Evolutionary conservation across 2,888 invertebrate species (phyloP), one percentile per base, ranked within the genome.

Genomic region (Gisinianus flammeolus): DNA sequence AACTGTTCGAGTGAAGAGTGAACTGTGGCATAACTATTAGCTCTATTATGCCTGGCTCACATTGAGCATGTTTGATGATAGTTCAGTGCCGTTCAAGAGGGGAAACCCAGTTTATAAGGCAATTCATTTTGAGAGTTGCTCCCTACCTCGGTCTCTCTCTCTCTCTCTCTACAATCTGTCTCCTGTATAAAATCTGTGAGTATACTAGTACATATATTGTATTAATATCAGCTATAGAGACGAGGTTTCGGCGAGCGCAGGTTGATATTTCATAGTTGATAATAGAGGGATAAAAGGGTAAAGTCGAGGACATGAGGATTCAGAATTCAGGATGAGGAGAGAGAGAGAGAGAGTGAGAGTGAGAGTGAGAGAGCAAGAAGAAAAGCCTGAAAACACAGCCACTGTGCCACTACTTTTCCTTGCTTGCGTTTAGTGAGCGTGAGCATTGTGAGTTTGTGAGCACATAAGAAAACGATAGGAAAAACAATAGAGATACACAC

Each of bases 271-370:
- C 33, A 54, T 70, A 72, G 58, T 62, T 72, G 72, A 72, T 72
- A 72, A 72, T 72, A 72, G 72, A 72, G 54, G 72, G 72, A 72
- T 72, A 72, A 72, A 72, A 72, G 72, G 72, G 72, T 72, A 72
- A 72, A 72, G 58, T 72, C 31, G 72, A 72, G 58, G 58, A 72
- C 10, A 58, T 58, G 22, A 58, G 58, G 26, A 58, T 58, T 19
- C n/a, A 5, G 58, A 24, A 58, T 58, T 19, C n/a, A 58, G 22
- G 22, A 58, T 58, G 58, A 22, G 22, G 58, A 58, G 12, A 58
- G 58, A 58, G 10, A 19, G 22, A 58, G 22, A 58, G 58, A 58
- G 10, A 35, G 6, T 12, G 35, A 35, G 35, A 5, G 12, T 8
- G 35, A 35, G 35, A 44, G 44, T 16, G 44, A 4, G 44, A 44